Evolutionary conservation across 1,140 invertebrate genomes (phyloP).

Genomic region (Philopotamus ludificatus): DNA sequence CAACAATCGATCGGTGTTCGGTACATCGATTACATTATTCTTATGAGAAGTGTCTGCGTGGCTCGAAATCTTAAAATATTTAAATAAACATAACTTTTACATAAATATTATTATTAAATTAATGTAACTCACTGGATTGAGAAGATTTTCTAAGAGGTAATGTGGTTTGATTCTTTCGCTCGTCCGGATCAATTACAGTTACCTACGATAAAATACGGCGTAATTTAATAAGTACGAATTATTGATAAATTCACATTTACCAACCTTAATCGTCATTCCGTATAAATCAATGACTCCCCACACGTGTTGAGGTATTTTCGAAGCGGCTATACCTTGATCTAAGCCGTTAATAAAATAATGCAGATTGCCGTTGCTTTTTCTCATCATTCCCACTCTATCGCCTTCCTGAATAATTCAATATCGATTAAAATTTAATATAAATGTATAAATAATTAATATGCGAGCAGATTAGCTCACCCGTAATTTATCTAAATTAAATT

Average conservation of each 20-base stretch:
- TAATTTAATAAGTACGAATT: no score
- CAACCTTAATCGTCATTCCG: slow-evolving; percentile 91
- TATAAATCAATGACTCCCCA: slow-evolving; percentile 95
- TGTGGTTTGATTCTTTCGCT: slow-evolving; percentile 56
- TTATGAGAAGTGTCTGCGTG: slow-evolving; percentile 5
- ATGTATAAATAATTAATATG: slow-evolving; percentile 43
- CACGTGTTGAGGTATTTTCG: slow-evolving; percentile 70
- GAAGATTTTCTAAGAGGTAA: slow-evolving; percentile 9
- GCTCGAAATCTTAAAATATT: not conserved
- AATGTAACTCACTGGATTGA: slow-evolving; percentile 17
- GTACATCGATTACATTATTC: not conserved
- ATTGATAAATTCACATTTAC: not conserved
- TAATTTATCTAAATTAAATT: slow-evolving; percentile 92
- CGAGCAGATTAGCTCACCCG: no score
- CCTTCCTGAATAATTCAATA: slow-evolving; percentile 64
- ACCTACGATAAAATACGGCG: slow-evolving; percentile 52
- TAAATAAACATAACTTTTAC: not conserved
- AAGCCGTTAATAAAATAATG: slow-evolving; percentile 93
- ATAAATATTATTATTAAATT: not conserved
- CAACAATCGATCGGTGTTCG: slow-evolving; percentile 68
- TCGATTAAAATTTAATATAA: slow-evolving; percentile 17
- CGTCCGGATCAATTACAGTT: slow-evolving; percentile 78
- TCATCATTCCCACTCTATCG: slow-evolving; percentile 84
- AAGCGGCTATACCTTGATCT: slow-evolving; percentile 88
- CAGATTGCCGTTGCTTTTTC: slow-evolving; percentile 77